A percentile compares a stretch with the other conserved stretches of the same genome.
Conservation (phyloP, 2,888 invertebrate species). For the Rosalia funebris region DNA sequence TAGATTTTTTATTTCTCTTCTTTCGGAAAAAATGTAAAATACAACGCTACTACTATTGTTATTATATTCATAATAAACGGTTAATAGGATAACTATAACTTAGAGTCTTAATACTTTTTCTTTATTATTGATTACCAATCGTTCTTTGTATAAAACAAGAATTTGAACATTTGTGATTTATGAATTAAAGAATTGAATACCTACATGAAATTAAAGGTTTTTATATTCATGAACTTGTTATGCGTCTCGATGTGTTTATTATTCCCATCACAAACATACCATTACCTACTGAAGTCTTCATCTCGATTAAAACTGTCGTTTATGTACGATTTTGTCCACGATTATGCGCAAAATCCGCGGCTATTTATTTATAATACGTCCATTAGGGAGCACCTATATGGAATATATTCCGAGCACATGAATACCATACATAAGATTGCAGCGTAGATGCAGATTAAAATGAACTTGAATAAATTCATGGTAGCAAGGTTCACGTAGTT, state of each 20-base stretch:
- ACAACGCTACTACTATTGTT: no score
- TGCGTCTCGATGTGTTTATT: not conserved
- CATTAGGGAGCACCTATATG: conserved; percentile 5
- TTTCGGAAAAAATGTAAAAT: no score
- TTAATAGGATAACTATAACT: no score
- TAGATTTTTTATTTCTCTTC: no score
- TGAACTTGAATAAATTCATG: conserved; percentile 23
- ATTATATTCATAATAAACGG: no score
- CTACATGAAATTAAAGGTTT: not conserved
- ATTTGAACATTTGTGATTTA: not conserved
- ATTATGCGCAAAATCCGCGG: conserved; percentile 1
- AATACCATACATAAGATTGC: conserved; percentile 15
- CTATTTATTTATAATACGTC: conserved; percentile 5
- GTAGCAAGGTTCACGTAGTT: conserved; percentile 22
- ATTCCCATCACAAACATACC: not conserved
- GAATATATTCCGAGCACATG: conserved; percentile 11
- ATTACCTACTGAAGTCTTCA: not conserved
- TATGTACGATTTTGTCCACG: conserved; percentile 8
- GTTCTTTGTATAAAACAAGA: not conserved
- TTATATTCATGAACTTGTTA: no score
- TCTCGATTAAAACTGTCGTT: not conserved
- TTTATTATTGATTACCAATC: not conserved
- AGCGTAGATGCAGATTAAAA: conserved; percentile 16
- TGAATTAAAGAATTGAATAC: not conserved
- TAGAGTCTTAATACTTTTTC: not conserved